Percentiles rank a stretch among this genome's conserved stretches.
Conservation (phyloP, 2,888 invertebrate genomes). For the Pachydiplax longipennis region DNA sequence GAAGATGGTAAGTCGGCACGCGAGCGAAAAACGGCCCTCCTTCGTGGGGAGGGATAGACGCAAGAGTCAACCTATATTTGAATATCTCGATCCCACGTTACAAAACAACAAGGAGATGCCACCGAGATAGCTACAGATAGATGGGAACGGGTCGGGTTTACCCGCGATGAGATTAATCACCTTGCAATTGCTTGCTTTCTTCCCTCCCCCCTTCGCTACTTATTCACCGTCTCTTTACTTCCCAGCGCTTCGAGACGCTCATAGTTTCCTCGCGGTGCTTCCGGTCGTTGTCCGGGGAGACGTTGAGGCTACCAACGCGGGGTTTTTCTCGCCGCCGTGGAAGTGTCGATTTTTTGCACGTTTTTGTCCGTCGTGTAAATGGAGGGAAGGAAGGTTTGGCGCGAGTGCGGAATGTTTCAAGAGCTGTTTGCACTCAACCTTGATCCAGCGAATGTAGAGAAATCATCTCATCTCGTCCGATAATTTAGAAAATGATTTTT, state of each 20-base stretch:
- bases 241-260: slow-evolving; percentile 20
- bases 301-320: not conserved
- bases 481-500: not conserved
- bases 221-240: not conserved
- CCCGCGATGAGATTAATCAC: slow-evolving; percentile 35
- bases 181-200: slow-evolving; percentile 8
- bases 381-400: not conserved
- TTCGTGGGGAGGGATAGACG: not conserved
- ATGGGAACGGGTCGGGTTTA: slow-evolving; percentile 25
- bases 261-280: slow-evolving; percentile 25
- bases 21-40: not conserved
- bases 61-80: slow-evolving; percentile 40
- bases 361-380: not conserved
- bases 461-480: no score
- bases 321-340: not conserved
- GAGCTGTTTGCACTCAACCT: no score
- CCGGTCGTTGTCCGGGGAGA: slow-evolving; percentile 21
- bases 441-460: no score
- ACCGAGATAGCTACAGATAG: slow-evolving; percentile 33
- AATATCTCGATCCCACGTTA: slow-evolving; percentile 17
- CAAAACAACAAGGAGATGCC: slow-evolving; percentile 5
- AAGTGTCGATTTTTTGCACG: no score
- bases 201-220: not conserved
- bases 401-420: not conserved
- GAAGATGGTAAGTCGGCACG: slow-evolving; percentile 26